Percentiles rank a stretch among this genome's conserved stretches.
These are phyloP conservation scores for Ramazzottius varieornatus DNA, from an alignment of 2,888 invertebrate genomes.

Conservation along the genomic window DNA sequence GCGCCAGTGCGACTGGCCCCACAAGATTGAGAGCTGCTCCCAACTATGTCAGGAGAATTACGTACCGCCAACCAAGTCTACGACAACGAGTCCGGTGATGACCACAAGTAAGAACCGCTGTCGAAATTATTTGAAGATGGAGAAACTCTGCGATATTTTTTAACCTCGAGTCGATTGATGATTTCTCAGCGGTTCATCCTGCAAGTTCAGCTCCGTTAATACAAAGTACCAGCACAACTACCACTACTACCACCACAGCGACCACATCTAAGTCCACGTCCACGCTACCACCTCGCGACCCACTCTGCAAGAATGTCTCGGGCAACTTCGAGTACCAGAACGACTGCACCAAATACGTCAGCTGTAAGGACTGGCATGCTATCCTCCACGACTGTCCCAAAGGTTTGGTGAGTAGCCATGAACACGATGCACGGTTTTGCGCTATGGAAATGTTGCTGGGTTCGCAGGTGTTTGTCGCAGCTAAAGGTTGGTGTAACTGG, in stretches of 20 bases:
- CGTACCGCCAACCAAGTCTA: not conserved
- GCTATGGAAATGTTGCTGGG: not conserved
- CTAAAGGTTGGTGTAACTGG: not conserved
- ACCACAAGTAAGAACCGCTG: not conserved
- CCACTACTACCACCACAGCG: not conserved
- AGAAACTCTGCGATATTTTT: no score
- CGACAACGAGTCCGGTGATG: not conserved
- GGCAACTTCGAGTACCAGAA: not conserved
- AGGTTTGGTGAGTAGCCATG: not conserved
- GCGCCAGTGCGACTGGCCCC: not conserved
- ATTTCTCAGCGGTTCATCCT: not conserved
- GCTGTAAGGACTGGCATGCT: not conserved
- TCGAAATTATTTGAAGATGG: not conserved
- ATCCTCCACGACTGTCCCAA: not conserved
- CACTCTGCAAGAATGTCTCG: not conserved
- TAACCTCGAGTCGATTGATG: not conserved
- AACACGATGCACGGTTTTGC: not conserved
- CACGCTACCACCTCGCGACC: not conserved
- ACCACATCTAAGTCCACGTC: not conserved
- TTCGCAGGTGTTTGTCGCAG: not conserved
- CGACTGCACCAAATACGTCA: conserved; percentile 2
- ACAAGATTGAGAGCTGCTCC: not conserved
- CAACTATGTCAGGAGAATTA: not conserved
- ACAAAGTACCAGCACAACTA: not conserved
- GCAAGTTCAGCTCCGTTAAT: no score